Evolutionary conservation across 1,140 invertebrate species (phyloP), one percentile per base, ranked within the genome.

Genomic region (Paraescarpia echinospica): DNA sequence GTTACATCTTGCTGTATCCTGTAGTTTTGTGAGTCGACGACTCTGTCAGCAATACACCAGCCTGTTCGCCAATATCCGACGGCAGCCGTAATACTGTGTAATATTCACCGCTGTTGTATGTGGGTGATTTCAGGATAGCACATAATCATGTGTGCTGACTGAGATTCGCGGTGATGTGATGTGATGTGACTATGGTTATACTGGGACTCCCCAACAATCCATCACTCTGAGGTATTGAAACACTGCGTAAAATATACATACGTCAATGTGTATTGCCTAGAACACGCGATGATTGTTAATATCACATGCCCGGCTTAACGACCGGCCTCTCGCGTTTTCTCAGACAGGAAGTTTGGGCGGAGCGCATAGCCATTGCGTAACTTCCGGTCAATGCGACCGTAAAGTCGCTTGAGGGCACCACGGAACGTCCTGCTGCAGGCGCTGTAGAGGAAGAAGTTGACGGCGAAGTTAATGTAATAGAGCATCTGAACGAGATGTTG

Each of bases 401-500:
- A 77, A n/a, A 93, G 92, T 31, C 91, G 33, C 35, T 34, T 90
- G 31, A 92, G 91, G 35, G 35, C 97, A 93, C 97, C 97, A 35
- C 98, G 96, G 95, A 98, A 98, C 96, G 98, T 98, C 95, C 98
- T 97, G 1, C 98, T 98, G 94, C 97, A 97, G 93, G 98, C 96
- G 94, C 98, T 98, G 95, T 98, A 98, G 41, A 98, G 96, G n/a
- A 98, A 96, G 95, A 98, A 98, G 96, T 98, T 98, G 90, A 98
- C 97, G 92, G 97, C 98, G 94, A 98, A 98, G 95, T 98, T 98
- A 31, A 97, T 97, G 94, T 98, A 97, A 95, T 98, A 98, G 31
- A 98, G 96, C 33, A 96, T 95, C 93, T 96, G 97, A 93, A 95
- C 95, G 92, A 96, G 96, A 92, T 97, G 97, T 93, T 97, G 97